phyloP scores from a whole-genome alignment of 2,888 invertebrate genomes.

The Resseliella maxima region DNA sequence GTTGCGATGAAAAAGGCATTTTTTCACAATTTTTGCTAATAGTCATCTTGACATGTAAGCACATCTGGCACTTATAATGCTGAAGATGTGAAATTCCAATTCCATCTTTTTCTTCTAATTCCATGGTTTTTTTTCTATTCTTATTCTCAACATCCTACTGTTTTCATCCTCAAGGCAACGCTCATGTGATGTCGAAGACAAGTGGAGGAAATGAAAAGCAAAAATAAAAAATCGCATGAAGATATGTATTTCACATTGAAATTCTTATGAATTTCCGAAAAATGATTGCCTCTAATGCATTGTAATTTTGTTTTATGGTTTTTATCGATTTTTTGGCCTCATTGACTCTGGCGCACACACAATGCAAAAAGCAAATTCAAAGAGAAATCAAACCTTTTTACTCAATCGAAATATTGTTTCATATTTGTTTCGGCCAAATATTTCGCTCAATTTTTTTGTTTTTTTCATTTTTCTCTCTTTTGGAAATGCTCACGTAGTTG shows the following conservation, averaged over 20 bases:
- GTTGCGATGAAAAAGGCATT: slow-evolving; percentile 39
- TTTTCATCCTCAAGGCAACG: not conserved
- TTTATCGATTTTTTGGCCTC: slow-evolving; percentile 16
- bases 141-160: not conserved
- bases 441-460: not conserved
- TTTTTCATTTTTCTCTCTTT: not conserved
- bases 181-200: not conserved
- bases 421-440: not conserved
- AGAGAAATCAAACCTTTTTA: slow-evolving; percentile 16
- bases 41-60: slow-evolving; percentile 37
- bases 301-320: slow-evolving; percentile 30
- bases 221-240: not conserved
- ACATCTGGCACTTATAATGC: slow-evolving; percentile 23
- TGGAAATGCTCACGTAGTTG: not conserved
- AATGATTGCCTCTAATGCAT: slow-evolving; percentile 39
- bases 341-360: not conserved
- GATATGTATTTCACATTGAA: not conserved
- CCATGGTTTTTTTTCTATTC: not conserved
- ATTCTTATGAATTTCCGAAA: slow-evolving; percentile 40
- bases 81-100: not conserved
- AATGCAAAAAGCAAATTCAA: not conserved
- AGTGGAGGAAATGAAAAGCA: not conserved
- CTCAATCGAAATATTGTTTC: slow-evolving; percentile 26
- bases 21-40: slow-evolving; percentile 17
- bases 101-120: not conserved